A percentile compares a stretch with the other conserved stretches of the same genome.
phyloP scores from a whole-genome alignment of 1,140 invertebrate species.

The Goniozus legneri region DNA sequence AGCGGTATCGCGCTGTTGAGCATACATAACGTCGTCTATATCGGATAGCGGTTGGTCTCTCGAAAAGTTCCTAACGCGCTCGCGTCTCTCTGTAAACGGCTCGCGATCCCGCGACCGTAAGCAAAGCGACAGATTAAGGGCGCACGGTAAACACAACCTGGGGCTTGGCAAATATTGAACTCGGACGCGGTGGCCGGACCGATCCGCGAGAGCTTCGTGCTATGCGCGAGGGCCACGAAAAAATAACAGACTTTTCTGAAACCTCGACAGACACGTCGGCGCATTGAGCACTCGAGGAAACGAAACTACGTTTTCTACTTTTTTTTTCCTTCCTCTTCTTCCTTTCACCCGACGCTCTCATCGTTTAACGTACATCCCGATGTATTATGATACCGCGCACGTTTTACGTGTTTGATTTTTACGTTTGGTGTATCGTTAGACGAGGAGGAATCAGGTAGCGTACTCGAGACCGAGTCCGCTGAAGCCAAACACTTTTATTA shows the following conservation, averaged over 20 bases:
- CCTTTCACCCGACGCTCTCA: neutral
- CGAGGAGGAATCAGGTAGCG: conserved; percentile 14
- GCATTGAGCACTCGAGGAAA: conserved; percentile 22
- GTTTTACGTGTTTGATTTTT: conserved; percentile 26
- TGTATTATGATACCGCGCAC: conserved; percentile 27
- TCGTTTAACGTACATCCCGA: neutral
- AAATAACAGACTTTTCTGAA: conserved; percentile 32
- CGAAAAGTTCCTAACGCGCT: conserved; percentile 1
- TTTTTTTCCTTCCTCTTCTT: conserved; percentile 1
- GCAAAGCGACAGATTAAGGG: conserved; percentile 28
- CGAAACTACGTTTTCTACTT: neutral
- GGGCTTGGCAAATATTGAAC: conserved; percentile 27
- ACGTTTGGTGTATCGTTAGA: too few relatives aligned
- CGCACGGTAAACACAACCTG: conserved; percentile 24
- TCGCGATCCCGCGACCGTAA: too few relatives aligned
- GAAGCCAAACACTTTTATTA: conserved; percentile 21
- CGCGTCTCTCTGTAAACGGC: conserved; percentile 4
- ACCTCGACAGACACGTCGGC: conserved; percentile 17
- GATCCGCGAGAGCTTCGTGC: too few relatives aligned
- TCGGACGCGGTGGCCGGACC: neutral
- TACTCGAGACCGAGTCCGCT: conserved; percentile 1
- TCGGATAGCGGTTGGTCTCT: conserved; percentile 9
- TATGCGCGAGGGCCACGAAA: too few relatives aligned
- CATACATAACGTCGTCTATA: conserved; percentile 4
- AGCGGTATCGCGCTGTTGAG: conserved; percentile 5